These are phyloP conservation scores for Drosophila sturtevanti DNA, from an alignment of 1,140 invertebrate genomes.

Conservation along the genomic window DNA sequence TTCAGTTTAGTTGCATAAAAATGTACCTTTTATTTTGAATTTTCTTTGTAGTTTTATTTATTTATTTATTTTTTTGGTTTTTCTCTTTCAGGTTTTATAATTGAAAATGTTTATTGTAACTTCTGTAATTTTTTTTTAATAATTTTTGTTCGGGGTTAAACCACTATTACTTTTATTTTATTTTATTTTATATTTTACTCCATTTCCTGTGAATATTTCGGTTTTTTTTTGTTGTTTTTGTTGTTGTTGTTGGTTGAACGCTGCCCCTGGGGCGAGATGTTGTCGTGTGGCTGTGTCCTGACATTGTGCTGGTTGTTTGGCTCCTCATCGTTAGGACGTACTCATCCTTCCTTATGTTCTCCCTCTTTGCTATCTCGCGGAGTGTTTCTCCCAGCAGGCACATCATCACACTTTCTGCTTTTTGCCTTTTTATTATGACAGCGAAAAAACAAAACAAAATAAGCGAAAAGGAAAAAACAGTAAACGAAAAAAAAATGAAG, in stretches of 20 bases:
- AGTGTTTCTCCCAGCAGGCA: conserved; percentile 21
- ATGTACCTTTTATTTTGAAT: no score
- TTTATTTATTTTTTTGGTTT: not conserved
- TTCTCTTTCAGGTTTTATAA: not conserved
- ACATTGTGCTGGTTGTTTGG: conserved; percentile 55
- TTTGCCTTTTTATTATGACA: conserved; percentile 69
- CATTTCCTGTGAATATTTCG: not conserved
- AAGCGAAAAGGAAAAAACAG: conserved; percentile 17
- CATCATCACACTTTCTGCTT: conserved; percentile 12
- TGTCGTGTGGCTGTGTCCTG: conserved; percentile 62
- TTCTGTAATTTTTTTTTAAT: not conserved
- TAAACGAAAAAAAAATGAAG: conserved; percentile 38
- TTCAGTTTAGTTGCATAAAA: no score
- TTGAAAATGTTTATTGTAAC: not conserved
- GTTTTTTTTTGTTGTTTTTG: conserved; percentile 9
- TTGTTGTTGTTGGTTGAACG: conserved; percentile 23
- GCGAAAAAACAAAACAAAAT: conserved; percentile 30
- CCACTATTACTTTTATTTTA: not conserved
- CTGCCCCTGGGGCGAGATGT: conserved; percentile 59
- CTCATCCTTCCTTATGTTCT: not conserved
- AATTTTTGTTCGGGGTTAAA: not conserved
- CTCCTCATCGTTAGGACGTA: conserved; percentile 57
- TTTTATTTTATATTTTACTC: not conserved
- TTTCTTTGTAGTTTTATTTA: not conserved
- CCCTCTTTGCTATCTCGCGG: conserved; percentile 42